Evolutionary conservation across 2,113 vertebrate species (phyloP).

Genomic region (Phrynosoma blainvillii): DNA sequence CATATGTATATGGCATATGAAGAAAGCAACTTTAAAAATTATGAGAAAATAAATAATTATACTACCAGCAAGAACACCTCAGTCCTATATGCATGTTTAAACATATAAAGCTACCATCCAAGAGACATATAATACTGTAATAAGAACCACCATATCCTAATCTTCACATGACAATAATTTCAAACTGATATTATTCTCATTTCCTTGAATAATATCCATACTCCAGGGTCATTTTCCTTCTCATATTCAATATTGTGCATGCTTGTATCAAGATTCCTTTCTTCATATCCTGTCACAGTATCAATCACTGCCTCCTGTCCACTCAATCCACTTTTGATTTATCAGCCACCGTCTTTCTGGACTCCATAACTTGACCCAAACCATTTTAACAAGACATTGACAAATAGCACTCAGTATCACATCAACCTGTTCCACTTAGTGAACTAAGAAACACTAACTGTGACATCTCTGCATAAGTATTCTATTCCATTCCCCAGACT

Average conservation of each 20-base stretch:
- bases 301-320: constrained; percentile 99
- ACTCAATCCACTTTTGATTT: constrained; percentile 99
- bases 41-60: constrained; percentile 39
- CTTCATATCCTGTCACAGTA: constrained; percentile 97
- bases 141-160: constrained; percentile 82
- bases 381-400: constrained; percentile 95
- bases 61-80: constrained; percentile 26
- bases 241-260: constrained; percentile 87
- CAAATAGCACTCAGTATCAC: constrained; percentile 86
- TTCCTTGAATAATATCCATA: constrained; percentile 95
- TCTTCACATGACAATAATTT: constrained; percentile 92
- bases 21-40: constrained; percentile 28
- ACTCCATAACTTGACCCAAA: constrained; percentile 95
- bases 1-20: not conserved
- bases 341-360: constrained; percentile 90
- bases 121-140: constrained; percentile 83
- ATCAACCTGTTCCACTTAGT: constrained; percentile 92
- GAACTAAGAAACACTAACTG: constrained; percentile 86
- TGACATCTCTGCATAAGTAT: constrained; percentile 87
- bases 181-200: constrained; percentile 90
- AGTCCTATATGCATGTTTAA: constrained; percentile 54
- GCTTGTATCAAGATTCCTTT: constrained; percentile 83
- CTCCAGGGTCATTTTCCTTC: constrained; percentile 85
- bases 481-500: constrained; percentile 84
- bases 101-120: constrained; percentile 49